A percentile compares a stretch with the other conserved stretches of the same genome.
Conservation (phyloP, 2,888 invertebrate species). For the Thysanoteuthis rhombus region DNA sequence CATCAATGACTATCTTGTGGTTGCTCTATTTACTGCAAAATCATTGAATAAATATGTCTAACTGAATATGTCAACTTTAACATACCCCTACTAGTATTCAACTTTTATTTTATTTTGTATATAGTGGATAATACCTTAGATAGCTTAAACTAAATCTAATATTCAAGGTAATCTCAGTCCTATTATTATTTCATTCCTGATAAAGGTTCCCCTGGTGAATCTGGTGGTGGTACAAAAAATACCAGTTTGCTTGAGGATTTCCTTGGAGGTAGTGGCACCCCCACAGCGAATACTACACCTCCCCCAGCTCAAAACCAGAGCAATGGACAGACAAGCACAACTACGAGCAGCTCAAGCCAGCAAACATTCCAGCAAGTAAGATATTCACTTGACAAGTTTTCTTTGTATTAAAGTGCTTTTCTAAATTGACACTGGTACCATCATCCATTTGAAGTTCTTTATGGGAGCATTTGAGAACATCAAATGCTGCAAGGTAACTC, state of each 20-base stretch:
- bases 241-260: constrained; percentile 39
- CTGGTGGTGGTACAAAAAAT: constrained; percentile 32
- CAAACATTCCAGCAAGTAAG: constrained; percentile 34
- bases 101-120: too few relatives aligned
- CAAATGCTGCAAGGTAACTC: too few relatives aligned
- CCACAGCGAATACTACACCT: constrained; percentile 35
- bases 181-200: not conserved
- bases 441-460: too few relatives aligned
- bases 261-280: constrained; percentile 37
- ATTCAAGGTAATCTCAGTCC: not conserved
- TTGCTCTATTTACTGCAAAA: too few relatives aligned
- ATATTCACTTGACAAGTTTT: not conserved
- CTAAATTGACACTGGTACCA: too few relatives aligned
- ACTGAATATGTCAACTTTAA: too few relatives aligned
- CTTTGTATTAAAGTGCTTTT: not conserved
- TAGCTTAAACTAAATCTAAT: not conserved
- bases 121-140: not conserved
- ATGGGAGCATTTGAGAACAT: too few relatives aligned
- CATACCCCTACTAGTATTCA: too few relatives aligned
- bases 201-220: constrained; percentile 37
- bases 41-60: too few relatives aligned
- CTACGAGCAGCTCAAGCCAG: not conserved
- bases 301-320: not conserved
- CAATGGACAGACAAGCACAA: not conserved
- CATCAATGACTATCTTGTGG: too few relatives aligned